phyloP scores from a whole-genome alignment of 2,888 invertebrate species.

The Folsomia manolachei region DNA sequence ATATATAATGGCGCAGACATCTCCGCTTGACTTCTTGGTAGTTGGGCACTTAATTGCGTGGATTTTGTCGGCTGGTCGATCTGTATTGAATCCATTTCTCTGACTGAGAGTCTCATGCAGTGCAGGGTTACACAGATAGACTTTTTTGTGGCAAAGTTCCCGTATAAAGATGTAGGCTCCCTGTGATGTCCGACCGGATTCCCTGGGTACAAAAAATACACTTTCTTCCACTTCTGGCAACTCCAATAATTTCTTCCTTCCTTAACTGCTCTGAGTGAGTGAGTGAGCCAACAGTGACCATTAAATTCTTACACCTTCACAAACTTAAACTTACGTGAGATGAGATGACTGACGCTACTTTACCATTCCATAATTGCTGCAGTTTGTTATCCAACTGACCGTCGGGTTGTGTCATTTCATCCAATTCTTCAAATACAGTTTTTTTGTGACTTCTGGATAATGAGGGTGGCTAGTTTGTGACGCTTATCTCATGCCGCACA shows the following conservation, averaged over 20 bases:
- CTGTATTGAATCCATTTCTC: constrained; percentile 40
- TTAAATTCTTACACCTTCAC: neutral
- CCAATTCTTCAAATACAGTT: too few species aligned
- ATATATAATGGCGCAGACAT: constrained; percentile 49
- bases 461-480: neutral
- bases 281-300: neutral
- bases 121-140: too few species aligned
- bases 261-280: neutral
- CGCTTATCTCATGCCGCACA: too few species aligned
- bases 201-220: constrained; percentile 31
- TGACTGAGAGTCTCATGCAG: constrained; percentile 39
- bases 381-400: too few species aligned
- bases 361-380: neutral
- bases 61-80: constrained; percentile 49
- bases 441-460: neutral
- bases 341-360: neutral
- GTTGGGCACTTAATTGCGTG: constrained; percentile 50
- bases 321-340: neutral
- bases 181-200: constrained; percentile 42
- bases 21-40: constrained; percentile 48
- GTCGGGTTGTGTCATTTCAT: too few species aligned
- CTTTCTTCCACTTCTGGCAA: constrained; percentile 26
- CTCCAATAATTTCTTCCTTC: constrained; percentile 12
- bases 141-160: constrained; percentile 19
- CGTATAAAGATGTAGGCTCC: constrained; percentile 30